Evolutionary conservation across 1,140 invertebrate species (phyloP).

Genomic region (Drosophila kanapiae): DNA sequence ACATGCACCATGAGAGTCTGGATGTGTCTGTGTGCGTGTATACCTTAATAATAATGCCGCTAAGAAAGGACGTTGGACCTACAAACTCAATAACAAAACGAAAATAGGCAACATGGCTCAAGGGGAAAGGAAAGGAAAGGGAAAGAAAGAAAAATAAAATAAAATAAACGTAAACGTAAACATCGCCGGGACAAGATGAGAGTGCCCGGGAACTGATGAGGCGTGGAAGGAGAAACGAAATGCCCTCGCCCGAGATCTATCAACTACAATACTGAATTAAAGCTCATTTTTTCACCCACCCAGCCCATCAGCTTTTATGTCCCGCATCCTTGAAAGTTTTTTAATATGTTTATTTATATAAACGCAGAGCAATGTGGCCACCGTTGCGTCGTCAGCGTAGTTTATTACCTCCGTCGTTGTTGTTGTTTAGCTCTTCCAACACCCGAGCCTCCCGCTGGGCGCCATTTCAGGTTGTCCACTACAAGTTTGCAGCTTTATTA

Average conservation of each 20-base stretch:
- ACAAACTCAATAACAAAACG: slow-evolving; percentile 49
- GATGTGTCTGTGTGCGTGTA: slow-evolving; percentile 18
- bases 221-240: slow-evolving; percentile 21
- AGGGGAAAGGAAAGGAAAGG: neutral
- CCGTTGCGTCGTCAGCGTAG: slow-evolving; percentile 53
- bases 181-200: slow-evolving; percentile 22
- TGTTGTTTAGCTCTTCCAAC: slow-evolving; percentile 7
- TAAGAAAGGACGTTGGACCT: slow-evolving; percentile 57
- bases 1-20: slow-evolving; percentile 4
- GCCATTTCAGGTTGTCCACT: slow-evolving; percentile 39
- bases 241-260: slow-evolving; percentile 23
- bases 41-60: slow-evolving; percentile 74
- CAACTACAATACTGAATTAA: slow-evolving; percentile 24
- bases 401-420: slow-evolving; percentile 29
- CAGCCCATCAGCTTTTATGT: slow-evolving; percentile 42
- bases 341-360: slow-evolving; percentile 80
- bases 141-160: slow-evolving; percentile 54
- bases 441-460: neutral
- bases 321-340: slow-evolving; percentile 72
- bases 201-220: slow-evolving; percentile 35
- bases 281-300: slow-evolving; percentile 12
- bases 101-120: slow-evolving; percentile 32
- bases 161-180: slow-evolving; percentile 58
- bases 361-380: slow-evolving; percentile 36
- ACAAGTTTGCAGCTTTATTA: slow-evolving; percentile 59